Evolutionary conservation across 2,113 vertebrate species (phyloP).

Genomic region (Pachyramphus minor): DNA sequence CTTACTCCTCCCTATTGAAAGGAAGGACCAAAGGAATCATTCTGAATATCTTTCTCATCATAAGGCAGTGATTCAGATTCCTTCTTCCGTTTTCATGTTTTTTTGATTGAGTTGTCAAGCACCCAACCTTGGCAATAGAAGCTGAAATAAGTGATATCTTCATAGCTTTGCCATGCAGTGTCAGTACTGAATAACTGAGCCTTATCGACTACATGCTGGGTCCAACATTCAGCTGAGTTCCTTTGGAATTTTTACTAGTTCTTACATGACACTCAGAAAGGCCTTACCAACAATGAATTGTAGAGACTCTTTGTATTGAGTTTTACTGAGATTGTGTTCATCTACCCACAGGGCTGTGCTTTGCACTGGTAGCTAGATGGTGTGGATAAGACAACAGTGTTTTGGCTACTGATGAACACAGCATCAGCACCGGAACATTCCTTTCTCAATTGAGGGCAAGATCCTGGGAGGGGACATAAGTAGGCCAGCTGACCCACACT

Average conservation of each 20-base stretch:
- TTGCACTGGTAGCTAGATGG: too few species aligned
- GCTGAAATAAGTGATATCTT: slow-evolving; percentile 52
- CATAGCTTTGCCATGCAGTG: slow-evolving; percentile 40
- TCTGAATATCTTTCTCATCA: slow-evolving; percentile 34
- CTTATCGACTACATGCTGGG: slow-evolving; percentile 41
- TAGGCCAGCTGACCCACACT: too few species aligned
- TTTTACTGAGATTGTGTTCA: too few species aligned
- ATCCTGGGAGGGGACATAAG: too few species aligned
- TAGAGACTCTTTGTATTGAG: neutral
- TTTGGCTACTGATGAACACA: too few species aligned
- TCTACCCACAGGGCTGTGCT: too few species aligned
- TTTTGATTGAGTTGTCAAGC: slow-evolving; percentile 55
- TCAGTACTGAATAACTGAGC: slow-evolving; percentile 45
- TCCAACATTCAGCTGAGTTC: neutral
- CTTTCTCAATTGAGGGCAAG: too few species aligned
- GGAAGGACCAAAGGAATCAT: slow-evolving; percentile 15
- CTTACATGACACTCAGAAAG: neutral
- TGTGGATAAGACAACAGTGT: too few species aligned
- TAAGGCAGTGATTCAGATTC: slow-evolving; percentile 27
- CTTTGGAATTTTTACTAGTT: slow-evolving; percentile 26
- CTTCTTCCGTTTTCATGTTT: slow-evolving; percentile 37
- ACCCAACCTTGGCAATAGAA: slow-evolving; percentile 25
- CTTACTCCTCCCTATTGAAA: neutral
- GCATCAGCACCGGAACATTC: too few species aligned
- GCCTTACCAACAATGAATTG: neutral